Evolutionary conservation across 1,140 invertebrate species (phyloP), one percentile per base, ranked within the genome.

Genomic region (Drosophila carrolli): DNA sequence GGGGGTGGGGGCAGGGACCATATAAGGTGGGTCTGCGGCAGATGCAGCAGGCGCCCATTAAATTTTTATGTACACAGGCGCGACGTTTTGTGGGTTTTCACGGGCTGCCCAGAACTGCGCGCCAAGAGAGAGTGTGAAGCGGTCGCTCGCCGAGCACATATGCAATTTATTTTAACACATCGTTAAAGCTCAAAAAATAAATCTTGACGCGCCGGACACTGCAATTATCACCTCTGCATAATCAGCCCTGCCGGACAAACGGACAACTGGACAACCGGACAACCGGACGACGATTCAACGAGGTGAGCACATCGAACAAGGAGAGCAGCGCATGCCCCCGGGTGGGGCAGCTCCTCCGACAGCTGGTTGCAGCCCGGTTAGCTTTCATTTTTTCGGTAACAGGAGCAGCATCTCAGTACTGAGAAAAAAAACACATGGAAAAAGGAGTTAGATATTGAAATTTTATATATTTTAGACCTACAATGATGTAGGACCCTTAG

Each of bases 121-220:
- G 37, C 6, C 32, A 38, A 59, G 56, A 29, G 37, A 41, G 43
- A 46, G 62, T 14, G 59, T 38, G 35, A 47, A 32, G 37, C 19
- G n/a, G 62, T 57, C 59, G 44, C 35, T 54, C 43, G 44, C 50
- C 57, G 48, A 37, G 43, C 60, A 74, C 63, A 81, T 80, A 90
- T 89, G 84, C 84, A 89, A 89, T 89, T 89, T 89, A 89, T 89
- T 89, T 89, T 89, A 89, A 89, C 84, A 89, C 84, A 89, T 89
- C 84, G 84, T 89, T 89, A 89, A 89, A 81, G 85, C 85, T 84
- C 85, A 81, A 82, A 81, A 89, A 83, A 89, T 89, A 89, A 89
- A 89, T 89, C 84, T 89, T 89, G 84, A 89, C 84, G 84, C 85
- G 77, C 62, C 74, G 84, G 85, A 90, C 84, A 89, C 85, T 89